Evolutionary conservation across 2,797 vertebrate genomes (phyloP).

Genomic region (Aselliscus stoliczkanus): DNA sequence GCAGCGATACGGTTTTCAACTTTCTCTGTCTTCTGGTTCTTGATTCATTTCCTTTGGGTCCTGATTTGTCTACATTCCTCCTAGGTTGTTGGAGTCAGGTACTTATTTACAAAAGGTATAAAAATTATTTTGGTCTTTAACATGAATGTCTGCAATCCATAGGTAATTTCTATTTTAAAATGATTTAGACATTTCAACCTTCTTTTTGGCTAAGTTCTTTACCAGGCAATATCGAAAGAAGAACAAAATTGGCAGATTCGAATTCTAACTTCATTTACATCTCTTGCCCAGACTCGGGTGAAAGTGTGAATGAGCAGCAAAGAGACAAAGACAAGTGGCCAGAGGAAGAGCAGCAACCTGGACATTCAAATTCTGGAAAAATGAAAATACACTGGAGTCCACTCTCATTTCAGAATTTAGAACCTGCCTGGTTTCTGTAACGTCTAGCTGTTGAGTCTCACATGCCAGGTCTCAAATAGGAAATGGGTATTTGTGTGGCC

Average conservation of each 20-base stretch:
- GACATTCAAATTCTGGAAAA: not conserved
- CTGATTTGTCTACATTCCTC: constrained; percentile 27
- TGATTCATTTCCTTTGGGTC: constrained; percentile 58
- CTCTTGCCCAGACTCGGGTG: not conserved
- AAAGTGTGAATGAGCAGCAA: not conserved
- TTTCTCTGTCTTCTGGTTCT: constrained; percentile 35
- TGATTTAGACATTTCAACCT: constrained; percentile 25
- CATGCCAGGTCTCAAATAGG: not conserved
- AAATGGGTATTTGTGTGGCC: not conserved
- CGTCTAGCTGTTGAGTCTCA: not conserved
- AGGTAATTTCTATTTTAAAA: constrained; percentile 48
- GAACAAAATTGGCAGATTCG: not conserved
- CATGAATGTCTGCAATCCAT: not conserved
- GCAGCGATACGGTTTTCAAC: not conserved
- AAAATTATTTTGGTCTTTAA: constrained; percentile 21
- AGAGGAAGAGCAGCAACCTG: constrained; percentile 16
- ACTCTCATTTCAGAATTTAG: not conserved
- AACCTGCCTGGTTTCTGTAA: not conserved
- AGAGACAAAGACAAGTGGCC: not conserved
- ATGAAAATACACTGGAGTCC: not conserved
- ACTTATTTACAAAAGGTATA: constrained; percentile 29
- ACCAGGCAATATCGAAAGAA: not conserved
- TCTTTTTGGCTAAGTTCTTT: constrained; percentile 41
- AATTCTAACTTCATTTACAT: constrained; percentile 38
- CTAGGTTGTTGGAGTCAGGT: constrained; percentile 18